Evolutionary conservation across 2,113 vertebrate genomes (phyloP).

Genomic region (Syngnathus floridae): DNA sequence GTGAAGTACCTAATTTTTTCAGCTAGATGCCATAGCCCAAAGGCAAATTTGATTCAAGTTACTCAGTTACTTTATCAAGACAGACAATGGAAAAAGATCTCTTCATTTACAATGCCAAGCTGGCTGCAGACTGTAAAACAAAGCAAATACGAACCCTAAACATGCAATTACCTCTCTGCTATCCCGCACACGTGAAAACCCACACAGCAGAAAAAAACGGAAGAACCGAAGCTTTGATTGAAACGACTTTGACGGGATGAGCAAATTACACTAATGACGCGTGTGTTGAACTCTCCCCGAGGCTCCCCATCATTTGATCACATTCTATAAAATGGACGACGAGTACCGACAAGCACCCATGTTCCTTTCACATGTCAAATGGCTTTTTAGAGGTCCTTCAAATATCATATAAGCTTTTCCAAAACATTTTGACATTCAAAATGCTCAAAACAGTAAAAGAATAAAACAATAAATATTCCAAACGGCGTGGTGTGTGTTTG

Average conservation of each 20-base stretch:
- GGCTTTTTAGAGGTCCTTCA: background rate
- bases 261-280: background rate
- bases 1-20: background rate
- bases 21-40: too few species aligned
- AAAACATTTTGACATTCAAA: background rate
- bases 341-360: background rate
- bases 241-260: background rate
- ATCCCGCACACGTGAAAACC: conserved; percentile 10
- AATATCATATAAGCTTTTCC: background rate
- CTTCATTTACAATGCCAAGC: background rate
- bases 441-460: background rate
- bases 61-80: too few species aligned
- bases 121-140: background rate
- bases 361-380: background rate
- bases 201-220: background rate
- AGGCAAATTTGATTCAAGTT: too few species aligned
- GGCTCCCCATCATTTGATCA: background rate
- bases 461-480: too few species aligned
- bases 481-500: too few species aligned
- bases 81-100: background rate
- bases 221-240: background rate
- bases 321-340: background rate
- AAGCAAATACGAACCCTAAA: too few species aligned
- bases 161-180: conserved; percentile 51
- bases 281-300: background rate